phyloP scores from a whole-genome alignment of 2,888 invertebrate genomes.

The Drosophila paramelanica region DNA sequence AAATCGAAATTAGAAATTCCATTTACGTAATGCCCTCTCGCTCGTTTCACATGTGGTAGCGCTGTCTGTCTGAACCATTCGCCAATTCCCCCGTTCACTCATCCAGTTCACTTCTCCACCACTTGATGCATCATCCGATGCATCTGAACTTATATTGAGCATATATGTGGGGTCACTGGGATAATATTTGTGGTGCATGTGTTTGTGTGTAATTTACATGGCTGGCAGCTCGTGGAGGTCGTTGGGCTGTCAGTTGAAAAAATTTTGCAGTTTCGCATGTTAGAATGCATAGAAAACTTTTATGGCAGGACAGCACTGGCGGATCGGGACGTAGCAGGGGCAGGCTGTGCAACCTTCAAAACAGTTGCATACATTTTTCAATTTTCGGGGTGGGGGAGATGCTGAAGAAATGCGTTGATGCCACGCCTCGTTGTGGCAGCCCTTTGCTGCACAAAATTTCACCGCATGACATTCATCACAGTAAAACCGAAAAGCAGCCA shows the following conservation, averaged over 20 bases:
- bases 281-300: constrained; percentile 56
- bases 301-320: constrained; percentile 27
- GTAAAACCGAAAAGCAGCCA: constrained; percentile 29
- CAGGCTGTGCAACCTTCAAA: constrained; percentile 68
- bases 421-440: constrained; percentile 49
- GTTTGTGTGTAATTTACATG: constrained; percentile 59
- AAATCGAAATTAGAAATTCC: constrained; percentile 37
- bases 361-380: constrained; percentile 79
- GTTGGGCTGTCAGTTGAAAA: constrained; percentile 62
- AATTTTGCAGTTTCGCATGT: constrained; percentile 50
- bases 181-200: constrained; percentile 40
- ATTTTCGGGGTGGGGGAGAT: constrained; percentile 40
- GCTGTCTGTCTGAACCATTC: not conserved
- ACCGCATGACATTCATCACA: constrained; percentile 81
- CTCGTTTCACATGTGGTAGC: not conserved
- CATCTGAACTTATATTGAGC: constrained; percentile 44
- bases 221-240: constrained; percentile 62
- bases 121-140: constrained; percentile 46
- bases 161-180: constrained; percentile 41
- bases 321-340: not conserved
- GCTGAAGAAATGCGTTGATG: constrained; percentile 37
- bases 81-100: not conserved
- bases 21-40: constrained; percentile 13
- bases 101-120: not conserved
- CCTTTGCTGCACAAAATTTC: constrained; percentile 65